Base-by-base conservation (phyloP, 2,888 invertebrate species). In the Polydrusus tereticollis region DNA sequence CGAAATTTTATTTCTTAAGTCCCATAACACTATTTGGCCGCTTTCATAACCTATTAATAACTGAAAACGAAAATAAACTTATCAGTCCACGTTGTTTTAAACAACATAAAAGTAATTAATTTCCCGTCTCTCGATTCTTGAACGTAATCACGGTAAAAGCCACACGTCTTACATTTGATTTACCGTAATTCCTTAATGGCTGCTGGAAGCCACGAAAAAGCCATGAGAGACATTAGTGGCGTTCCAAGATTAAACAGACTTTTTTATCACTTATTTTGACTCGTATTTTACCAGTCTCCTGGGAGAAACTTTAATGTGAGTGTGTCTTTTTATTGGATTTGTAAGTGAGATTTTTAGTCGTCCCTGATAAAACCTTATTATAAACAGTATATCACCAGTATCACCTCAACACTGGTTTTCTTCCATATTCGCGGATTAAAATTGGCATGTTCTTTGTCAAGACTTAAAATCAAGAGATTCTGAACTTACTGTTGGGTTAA, bases 11-110 rank as follows among this genome's bases (percentile, higher is more conserved):
- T 89, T 91, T 81, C 93, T 92, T 83, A 99, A 89, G 88, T 99
- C 98, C 99, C 99, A 99, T 80, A 98, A 89, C 57, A 96, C 97
- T 80, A 99, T 90, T 82, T 94, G 92, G 20, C 99, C 99, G 77
- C 93, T 91, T 87, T 98, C 98, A 88, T 93, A 99, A 77, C 96
- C 98, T 86, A 99, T 95, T 86, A 99, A 89, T 84, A 99, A 89
- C 98, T 98, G 87, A 47, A 86, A 85, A 47, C 74, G 60, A 20
- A 45, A 63, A 10, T 63, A 10, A 47, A 47, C 12, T 8, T 2
- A 2, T 45, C 1, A 20, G 20, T 45, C 18, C 1, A 38, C n/a
- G n/a, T n/a, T n/a, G n/a, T n/a, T n/a, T n/a, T n/a, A n/a, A n/a
- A n/a, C n/a, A n/a, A n/a, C n/a, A n/a, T n/a, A n/a, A n/a, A 50